phyloP scores from a whole-genome alignment of 2,888 invertebrate genomes.

The Lasioglossum lativentre region DNA sequence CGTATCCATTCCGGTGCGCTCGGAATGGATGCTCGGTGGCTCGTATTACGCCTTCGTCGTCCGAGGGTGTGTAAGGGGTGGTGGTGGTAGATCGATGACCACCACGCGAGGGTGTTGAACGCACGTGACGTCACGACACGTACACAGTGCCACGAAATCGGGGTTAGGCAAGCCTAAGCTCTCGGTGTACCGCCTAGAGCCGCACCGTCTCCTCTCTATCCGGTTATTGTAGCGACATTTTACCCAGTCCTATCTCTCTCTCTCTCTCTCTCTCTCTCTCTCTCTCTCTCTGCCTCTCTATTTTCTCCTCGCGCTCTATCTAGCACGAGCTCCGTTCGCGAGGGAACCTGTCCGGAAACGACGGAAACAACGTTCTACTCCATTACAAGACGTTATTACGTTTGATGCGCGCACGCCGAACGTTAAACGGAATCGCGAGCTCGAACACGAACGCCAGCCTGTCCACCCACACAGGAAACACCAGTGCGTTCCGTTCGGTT shows the following conservation, averaged over 20 bases:
- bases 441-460: background rate
- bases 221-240: conserved; percentile 23
- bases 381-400: conserved; percentile 45
- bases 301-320: background rate
- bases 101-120: conserved; percentile 63
- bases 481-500: conserved; percentile 28
- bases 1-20: conserved; percentile 46
- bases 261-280: background rate
- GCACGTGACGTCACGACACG: conserved; percentile 67
- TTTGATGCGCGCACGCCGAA: conserved; percentile 25
- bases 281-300: background rate
- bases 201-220: conserved; percentile 36
- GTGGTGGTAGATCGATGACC: conserved; percentile 65
- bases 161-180: conserved; percentile 64
- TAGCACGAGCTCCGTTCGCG: conserved; percentile 9
- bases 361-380: conserved; percentile 45
- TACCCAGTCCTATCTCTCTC: background rate
- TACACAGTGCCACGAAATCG: conserved; percentile 61
- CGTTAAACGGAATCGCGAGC: conserved; percentile 4
- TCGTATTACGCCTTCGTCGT: conserved; percentile 63
- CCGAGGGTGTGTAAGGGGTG: conserved; percentile 42
- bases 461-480: background rate
- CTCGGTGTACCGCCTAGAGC: conserved; percentile 35
- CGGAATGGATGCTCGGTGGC: conserved; percentile 53
- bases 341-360: conserved; percentile 51